Percentiles rank a stretch among this genome's conserved stretches.
Conservation (phyloP, 2,888 invertebrate genomes). For the Heliconius aoede region DNA sequence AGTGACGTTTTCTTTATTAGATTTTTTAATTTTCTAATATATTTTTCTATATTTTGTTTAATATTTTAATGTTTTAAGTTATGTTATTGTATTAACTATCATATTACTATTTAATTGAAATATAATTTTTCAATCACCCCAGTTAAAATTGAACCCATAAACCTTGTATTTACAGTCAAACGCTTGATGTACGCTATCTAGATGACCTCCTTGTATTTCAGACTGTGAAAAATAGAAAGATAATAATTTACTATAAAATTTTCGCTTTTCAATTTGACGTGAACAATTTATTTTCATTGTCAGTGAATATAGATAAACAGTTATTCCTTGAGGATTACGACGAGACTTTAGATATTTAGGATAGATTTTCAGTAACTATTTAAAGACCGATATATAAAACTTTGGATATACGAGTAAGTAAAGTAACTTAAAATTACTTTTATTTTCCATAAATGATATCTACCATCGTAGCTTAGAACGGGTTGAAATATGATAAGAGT, state of each 20-base stretch:
- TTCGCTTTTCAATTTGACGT: slow-evolving; percentile 3
- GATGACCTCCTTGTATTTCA: not conserved
- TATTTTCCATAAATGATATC: not conserved
- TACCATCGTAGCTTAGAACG: no score
- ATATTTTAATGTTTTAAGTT: no score
- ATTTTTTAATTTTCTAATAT: not conserved
- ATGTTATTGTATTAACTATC: no score
- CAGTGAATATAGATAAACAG: not conserved
- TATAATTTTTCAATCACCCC: no score
- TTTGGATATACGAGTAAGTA: not conserved
- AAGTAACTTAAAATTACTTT: not conserved
- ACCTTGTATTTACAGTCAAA: no score
- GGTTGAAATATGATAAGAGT: not conserved
- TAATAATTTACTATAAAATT: slow-evolving; percentile 5
- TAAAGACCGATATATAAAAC: not conserved
- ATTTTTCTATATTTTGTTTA: not conserved
- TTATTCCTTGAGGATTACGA: not conserved
- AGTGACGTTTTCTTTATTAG: not conserved
- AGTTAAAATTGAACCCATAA: no score
- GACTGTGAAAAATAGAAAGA: slow-evolving; percentile 3
- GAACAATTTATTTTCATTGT: slow-evolving; percentile 16
- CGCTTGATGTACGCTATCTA: no score
- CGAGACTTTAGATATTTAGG: not conserved
- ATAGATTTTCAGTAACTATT: not conserved
- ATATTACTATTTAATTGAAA: no score